Conservation (phyloP, 2,888 invertebrate genomes). For the Athalia cordata region DNA sequence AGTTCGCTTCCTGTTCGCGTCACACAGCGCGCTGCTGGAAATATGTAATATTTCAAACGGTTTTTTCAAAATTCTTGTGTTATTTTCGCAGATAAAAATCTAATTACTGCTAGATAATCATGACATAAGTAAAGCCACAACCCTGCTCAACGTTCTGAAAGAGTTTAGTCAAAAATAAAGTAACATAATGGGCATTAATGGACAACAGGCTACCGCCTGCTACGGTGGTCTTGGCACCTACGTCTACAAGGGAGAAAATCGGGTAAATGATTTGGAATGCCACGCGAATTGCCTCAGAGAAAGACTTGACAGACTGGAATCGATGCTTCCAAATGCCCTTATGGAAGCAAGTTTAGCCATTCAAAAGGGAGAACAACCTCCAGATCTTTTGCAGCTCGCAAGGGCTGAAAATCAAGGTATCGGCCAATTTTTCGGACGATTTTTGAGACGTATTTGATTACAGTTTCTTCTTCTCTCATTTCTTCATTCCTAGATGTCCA, state of each 20-base stretch:
- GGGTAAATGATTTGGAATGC: conserved; percentile 52
- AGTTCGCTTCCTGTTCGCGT: too few species aligned
- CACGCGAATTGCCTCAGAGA: conserved; percentile 50
- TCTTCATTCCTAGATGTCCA: too few species aligned
- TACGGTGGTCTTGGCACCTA: conserved; percentile 43
- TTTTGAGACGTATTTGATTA: not conserved
- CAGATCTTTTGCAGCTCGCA: conserved; percentile 35
- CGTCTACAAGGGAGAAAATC: conserved; percentile 46
- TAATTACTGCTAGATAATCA: too few species aligned
- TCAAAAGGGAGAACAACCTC: conserved; percentile 35
- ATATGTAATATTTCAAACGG: not conserved
- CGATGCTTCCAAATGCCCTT: conserved; percentile 44
- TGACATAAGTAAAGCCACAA: too few species aligned
- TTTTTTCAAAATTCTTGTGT: too few species aligned
- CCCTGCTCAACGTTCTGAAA: not conserved
- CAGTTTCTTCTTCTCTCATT: too few species aligned
- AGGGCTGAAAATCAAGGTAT: not conserved
- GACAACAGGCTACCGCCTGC: conserved; percentile 43
- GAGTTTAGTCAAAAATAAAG: not conserved
- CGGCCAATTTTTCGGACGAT: not conserved
- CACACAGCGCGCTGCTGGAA: not conserved
- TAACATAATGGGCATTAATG: conserved; percentile 23
- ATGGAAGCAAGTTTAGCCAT: conserved; percentile 36
- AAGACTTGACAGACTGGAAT: conserved; percentile 47
- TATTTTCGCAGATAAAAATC: too few species aligned